Evolutionary conservation across 2,797 vertebrate species (phyloP).

Genomic region (Tauraco hartlaubi): DNA sequence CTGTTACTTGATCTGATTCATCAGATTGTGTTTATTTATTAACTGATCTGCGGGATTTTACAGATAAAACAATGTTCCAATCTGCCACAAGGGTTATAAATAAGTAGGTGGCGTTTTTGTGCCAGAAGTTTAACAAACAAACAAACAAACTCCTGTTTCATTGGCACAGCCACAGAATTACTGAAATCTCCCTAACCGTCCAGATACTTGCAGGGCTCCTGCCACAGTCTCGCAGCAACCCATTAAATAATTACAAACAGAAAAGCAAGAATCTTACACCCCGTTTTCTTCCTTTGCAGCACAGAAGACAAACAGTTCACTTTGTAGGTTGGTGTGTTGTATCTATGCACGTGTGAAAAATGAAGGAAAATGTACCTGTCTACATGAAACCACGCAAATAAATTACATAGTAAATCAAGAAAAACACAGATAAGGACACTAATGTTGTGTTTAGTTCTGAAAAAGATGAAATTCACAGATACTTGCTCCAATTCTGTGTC

Average conservation of each 20-base stretch:
- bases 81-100: constrained; percentile 28
- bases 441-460: not conserved
- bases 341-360: not conserved
- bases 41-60: constrained; percentile 30
- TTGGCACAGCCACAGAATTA: not conserved
- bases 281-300: not conserved
- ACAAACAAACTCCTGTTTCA: not conserved
- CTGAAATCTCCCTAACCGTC: not conserved
- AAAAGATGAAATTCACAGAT: rapidly evolving
- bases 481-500: not conserved
- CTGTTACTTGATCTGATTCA: constrained; percentile 23
- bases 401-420: not conserved
- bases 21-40: constrained; percentile 47
- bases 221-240: not conserved
- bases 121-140: constrained; percentile 46
- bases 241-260: not conserved
- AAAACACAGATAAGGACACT: not conserved
- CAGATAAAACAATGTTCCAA: constrained; percentile 44
- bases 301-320: not conserved
- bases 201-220: not conserved
- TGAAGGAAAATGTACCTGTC: not conserved
- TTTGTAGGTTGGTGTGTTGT: not conserved
- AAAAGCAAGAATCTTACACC: not conserved
- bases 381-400: not conserved
- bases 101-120: constrained; percentile 44